Evolutionary conservation across 2,888 invertebrate species (phyloP).

Genomic region (Tryphoninae sp.): DNA sequence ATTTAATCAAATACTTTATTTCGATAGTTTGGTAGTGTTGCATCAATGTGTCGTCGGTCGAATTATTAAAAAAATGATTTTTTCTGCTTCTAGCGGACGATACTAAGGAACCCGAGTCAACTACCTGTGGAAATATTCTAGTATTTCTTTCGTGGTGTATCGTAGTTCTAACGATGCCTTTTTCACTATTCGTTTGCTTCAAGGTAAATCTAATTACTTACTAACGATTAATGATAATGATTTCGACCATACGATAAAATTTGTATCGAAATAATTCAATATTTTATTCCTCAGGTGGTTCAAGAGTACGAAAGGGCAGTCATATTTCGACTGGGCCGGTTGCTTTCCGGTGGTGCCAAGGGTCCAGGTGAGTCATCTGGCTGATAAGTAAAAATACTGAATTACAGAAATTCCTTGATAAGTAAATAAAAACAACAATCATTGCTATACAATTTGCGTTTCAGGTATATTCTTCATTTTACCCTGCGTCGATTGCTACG

Average conservation of each 20-base stretch:
- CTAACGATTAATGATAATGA: background rate
- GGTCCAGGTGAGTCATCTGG: constrained; percentile 89
- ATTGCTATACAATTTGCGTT: background rate
- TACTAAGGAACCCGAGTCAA: constrained; percentile 84
- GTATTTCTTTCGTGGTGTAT: constrained; percentile 91
- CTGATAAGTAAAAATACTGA: background rate
- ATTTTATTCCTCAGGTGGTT: constrained; percentile 87
- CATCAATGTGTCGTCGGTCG: background rate
- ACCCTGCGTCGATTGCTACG: constrained; percentile 97
- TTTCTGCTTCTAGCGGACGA: constrained; percentile 83
- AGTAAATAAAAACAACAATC: background rate
- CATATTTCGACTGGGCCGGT: constrained; percentile 94
- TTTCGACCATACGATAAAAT: background rate
- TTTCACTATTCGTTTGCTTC: constrained; percentile 95
- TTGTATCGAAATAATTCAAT: background rate
- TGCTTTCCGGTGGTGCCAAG: constrained; percentile 95
- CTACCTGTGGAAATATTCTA: constrained; percentile 92
- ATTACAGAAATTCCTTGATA: constrained; percentile 16
- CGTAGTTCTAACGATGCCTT: constrained; percentile 93
- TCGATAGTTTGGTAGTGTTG: background rate
- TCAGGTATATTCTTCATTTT: constrained; percentile 97
- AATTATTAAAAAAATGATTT: background rate
- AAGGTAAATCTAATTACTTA: constrained; percentile 86
- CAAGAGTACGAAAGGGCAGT: constrained; percentile 98
- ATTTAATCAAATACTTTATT: too few relatives aligned